A percentile compares a stretch with the other conserved stretches of the same genome.
Evolutionary conservation across 1,140 invertebrate genomes (phyloP).

Genomic region (Maconellicoccus hirsutus): DNA sequence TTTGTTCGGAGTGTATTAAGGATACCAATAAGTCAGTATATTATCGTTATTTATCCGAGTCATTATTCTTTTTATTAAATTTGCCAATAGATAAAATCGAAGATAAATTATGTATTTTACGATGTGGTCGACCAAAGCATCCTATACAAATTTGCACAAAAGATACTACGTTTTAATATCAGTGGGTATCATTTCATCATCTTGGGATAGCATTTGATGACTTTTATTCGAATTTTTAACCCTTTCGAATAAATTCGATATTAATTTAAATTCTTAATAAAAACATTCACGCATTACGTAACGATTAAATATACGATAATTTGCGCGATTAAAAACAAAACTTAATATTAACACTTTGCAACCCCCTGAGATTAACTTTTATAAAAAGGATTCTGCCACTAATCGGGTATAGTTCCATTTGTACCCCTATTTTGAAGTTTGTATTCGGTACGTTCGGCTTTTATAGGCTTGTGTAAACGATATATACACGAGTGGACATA

Average conservation of each 20-base stretch:
- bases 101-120: constrained; percentile 15
- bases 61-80: constrained; percentile 17
- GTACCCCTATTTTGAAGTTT: neutral
- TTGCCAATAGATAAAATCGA: constrained; percentile 19
- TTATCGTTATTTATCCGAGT: constrained; percentile 19
- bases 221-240: too few relatives aligned
- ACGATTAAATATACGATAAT: too few relatives aligned
- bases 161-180: neutral
- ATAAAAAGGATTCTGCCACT: constrained; percentile 3
- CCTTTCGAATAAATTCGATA: too few relatives aligned
- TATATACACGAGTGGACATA: constrained; percentile 16
- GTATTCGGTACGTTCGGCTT: neutral
- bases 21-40: constrained; percentile 9
- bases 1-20: constrained; percentile 1
- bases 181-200: too few relatives aligned
- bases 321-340: too few relatives aligned
- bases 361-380: neutral
- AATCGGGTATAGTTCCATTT: constrained; percentile 5
- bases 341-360: too few relatives aligned
- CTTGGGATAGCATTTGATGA: too few relatives aligned
- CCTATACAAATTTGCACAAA: neutral
- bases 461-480: constrained; percentile 5
- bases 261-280: too few relatives aligned
- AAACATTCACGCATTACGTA: too few relatives aligned
- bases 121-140: neutral